These are phyloP conservation scores for Petrocephalus zakoni DNA, from an alignment of 2,113 vertebrate genomes.

Conservation along the genomic window DNA sequence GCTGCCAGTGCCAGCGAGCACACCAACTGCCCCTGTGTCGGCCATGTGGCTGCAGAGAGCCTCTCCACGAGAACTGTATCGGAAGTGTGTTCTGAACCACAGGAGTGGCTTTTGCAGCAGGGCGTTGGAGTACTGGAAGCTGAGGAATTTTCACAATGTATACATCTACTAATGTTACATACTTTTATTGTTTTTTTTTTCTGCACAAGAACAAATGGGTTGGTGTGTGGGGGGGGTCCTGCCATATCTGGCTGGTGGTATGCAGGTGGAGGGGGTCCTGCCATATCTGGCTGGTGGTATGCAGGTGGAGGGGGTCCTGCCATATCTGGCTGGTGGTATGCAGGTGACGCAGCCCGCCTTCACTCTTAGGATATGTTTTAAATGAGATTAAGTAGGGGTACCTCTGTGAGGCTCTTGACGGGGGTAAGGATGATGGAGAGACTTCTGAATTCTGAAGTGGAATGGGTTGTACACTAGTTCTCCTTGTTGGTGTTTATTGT, in stretches of 20 bases:
- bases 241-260: no score
- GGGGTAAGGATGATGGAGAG: not conserved
- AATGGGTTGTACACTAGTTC: not conserved
- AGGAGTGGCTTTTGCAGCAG: not conserved
- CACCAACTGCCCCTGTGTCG: not conserved
- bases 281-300: no score
- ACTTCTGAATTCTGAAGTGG: not conserved
- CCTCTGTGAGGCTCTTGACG: not conserved
- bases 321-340: not conserved
- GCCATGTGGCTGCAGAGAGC: not conserved
- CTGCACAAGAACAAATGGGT: not conserved
- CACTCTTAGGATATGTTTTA: not conserved
- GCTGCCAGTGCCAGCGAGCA: not conserved
- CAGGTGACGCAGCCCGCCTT: not conserved
- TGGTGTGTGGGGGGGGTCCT: no score
- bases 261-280: no score
- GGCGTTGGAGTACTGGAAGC: slow-evolving; percentile 14
- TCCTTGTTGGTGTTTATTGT: not conserved
- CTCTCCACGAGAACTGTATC: not conserved
- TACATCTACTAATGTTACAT: slow-evolving; percentile 27
- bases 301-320: not conserved
- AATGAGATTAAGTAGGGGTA: not conserved
- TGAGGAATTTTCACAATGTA: slow-evolving; percentile 24
- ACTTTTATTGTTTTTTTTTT: slow-evolving; percentile 16
- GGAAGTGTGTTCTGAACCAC: not conserved